Conservation (phyloP, 2,797 vertebrate species). For the Oceanodroma leucorhoa region DNA sequence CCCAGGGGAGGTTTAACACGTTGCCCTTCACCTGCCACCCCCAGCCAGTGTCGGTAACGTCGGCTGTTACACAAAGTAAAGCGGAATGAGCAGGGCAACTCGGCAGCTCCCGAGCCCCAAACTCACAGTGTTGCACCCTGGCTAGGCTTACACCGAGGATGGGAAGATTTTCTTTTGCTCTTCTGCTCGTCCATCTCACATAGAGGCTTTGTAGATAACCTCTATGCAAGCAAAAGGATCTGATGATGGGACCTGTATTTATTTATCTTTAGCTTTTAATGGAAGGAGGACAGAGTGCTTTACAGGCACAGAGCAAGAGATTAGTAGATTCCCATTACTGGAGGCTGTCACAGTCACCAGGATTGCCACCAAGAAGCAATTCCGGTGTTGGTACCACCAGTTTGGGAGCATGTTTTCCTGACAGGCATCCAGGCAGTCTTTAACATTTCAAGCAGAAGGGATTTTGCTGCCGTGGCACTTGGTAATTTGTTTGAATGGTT, state of each 20-base stretch:
- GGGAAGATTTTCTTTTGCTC: background rate
- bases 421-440: background rate
- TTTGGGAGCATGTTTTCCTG: background rate
- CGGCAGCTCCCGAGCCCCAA: background rate
- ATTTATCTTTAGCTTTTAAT: background rate
- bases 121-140: background rate
- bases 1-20: background rate
- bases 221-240: background rate
- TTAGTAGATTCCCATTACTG: background rate
- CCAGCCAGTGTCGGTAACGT: fast-evolving
- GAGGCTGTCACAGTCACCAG: background rate
- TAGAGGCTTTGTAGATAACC: background rate
- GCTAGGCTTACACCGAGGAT: fast-evolving
- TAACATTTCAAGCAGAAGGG: background rate
- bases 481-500: background rate
- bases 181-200: background rate
- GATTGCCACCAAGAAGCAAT: background rate
- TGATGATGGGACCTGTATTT: background rate
- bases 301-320: background rate
- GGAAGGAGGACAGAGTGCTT: background rate
- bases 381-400: background rate
- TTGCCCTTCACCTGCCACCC: background rate
- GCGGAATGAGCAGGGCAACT: fast-evolving
- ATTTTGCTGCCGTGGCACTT: background rate
- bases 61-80: background rate